Percentiles rank a stretch among this genome's conserved stretches.
Evolutionary conservation across 1,140 invertebrate genomes (phyloP).

Genomic region (Pseudomyrmex sp.): DNA sequence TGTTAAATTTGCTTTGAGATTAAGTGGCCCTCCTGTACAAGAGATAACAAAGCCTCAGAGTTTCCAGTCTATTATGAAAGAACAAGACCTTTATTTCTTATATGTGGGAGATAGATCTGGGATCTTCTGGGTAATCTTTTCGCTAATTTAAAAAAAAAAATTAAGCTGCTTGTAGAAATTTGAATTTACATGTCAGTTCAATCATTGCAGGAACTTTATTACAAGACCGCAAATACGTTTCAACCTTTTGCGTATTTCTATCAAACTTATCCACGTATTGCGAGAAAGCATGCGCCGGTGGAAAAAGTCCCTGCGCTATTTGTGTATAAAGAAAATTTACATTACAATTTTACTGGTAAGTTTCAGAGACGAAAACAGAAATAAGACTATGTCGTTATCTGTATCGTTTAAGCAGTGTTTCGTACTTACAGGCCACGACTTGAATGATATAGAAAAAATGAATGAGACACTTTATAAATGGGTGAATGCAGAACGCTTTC

Average conservation of each 20-base stretch:
- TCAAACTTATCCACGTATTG: slow-evolving; percentile 88
- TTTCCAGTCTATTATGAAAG: slow-evolving; percentile 90
- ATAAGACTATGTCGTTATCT: slow-evolving; percentile 36
- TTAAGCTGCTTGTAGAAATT: slow-evolving; percentile 10
- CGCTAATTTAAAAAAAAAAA: slow-evolving; percentile 12
- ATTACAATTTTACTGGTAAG: slow-evolving; percentile 90
- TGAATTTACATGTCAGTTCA: neutral
- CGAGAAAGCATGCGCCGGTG: slow-evolving; percentile 88
- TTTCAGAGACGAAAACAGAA: neutral
- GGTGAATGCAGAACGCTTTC: slow-evolving; percentile 96
- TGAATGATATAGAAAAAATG: slow-evolving; percentile 85
- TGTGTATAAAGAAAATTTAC: slow-evolving; percentile 93
- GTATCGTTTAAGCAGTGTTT: slow-evolving; percentile 16
- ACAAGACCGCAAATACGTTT: slow-evolving; percentile 90
- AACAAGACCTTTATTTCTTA: slow-evolving; percentile 94
- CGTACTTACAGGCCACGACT: slow-evolving; percentile 80
- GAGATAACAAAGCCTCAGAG: slow-evolving; percentile 91
- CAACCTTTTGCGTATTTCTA: slow-evolving; percentile 95
- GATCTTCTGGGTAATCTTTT: slow-evolving; percentile 89
- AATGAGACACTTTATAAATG: slow-evolving; percentile 92
- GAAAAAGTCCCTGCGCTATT: slow-evolving; percentile 90
- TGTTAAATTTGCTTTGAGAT: slow-evolving; percentile 95
- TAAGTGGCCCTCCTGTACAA: slow-evolving; percentile 94
- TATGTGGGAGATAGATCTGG: slow-evolving; percentile 92
- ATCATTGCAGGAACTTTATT: slow-evolving; percentile 89